A percentile compares a stretch with the other conserved stretches of the same genome.
Conservation (phyloP, 2,888 invertebrate species). For the Glyphotaelius pellucidus region DNA sequence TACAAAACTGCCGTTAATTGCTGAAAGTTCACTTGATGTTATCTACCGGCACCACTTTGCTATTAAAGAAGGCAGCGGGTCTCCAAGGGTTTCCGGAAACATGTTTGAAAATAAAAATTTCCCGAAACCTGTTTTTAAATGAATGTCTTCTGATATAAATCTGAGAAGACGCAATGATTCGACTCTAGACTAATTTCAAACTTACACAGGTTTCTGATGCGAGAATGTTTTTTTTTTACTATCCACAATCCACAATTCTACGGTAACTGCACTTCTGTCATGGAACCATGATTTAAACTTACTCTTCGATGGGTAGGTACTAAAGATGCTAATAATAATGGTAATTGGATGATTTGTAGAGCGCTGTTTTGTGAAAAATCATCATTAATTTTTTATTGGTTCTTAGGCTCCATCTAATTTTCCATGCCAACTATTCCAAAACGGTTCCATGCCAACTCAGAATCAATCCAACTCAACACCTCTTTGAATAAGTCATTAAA, state of each 20-base stretch:
- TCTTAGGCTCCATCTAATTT: too few relatives aligned
- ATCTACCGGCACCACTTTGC: background rate
- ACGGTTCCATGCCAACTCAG: too few relatives aligned
- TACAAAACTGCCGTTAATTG: conserved; percentile 12
- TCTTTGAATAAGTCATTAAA: too few relatives aligned
- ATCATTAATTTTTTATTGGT: too few relatives aligned
- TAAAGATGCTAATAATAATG: too few relatives aligned
- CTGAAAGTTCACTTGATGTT: conserved; percentile 28
- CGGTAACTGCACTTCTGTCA: too few relatives aligned
- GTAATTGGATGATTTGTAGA: too few relatives aligned
- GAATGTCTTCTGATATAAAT: background rate
- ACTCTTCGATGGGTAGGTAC: too few relatives aligned
- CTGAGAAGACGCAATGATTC: background rate
- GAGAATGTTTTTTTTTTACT: background rate
- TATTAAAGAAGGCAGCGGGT: background rate
- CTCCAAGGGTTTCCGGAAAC: background rate
- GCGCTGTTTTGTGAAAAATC: too few relatives aligned
- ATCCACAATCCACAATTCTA: background rate
- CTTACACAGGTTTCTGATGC: background rate
- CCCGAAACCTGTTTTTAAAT: background rate
- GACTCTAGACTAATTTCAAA: background rate
- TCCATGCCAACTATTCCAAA: too few relatives aligned
- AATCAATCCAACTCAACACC: too few relatives aligned
- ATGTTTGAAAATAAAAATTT: background rate
- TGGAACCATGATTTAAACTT: too few relatives aligned